phyloP scores from a whole-genome alignment of 2,888 invertebrate genomes.

The Endomychus coccineus region DNA sequence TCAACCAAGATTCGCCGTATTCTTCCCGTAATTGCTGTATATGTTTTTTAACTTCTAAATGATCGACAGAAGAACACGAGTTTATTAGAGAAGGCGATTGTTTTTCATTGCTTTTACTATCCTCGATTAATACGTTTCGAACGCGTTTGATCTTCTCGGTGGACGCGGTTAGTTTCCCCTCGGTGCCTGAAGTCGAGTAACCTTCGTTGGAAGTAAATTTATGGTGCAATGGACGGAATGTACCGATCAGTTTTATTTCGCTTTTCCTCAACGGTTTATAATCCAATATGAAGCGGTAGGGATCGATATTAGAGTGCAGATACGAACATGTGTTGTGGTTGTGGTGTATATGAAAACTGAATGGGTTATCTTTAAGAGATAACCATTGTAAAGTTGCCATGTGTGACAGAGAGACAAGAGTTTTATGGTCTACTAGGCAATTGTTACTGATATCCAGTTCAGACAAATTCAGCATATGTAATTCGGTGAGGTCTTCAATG shows the following conservation, averaged over 20 bases:
- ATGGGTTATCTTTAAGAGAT: constrained; percentile 54
- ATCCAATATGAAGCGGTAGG: constrained; percentile 50
- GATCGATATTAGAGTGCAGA: constrained; percentile 50
- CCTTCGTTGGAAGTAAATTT: constrained; percentile 8
- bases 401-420: constrained; percentile 49
- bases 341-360: constrained; percentile 55
- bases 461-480: constrained; percentile 49
- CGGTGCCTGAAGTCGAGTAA: constrained; percentile 3
- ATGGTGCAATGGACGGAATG: constrained; percentile 33
- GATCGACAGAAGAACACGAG: constrained; percentile 39
- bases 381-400: constrained; percentile 50
- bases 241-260: constrained; percentile 48
- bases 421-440: constrained; percentile 54
- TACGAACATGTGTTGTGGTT: constrained; percentile 48
- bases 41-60: constrained; percentile 53
- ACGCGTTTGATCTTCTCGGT: constrained; percentile 35
- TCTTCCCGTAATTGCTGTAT: constrained; percentile 51
- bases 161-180: constrained; percentile 4
- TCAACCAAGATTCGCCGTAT: constrained; percentile 57
- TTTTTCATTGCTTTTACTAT: constrained; percentile 42
- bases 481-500: constrained; percentile 52
- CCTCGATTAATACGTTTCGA: constrained; percentile 42
- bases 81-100: constrained; percentile 27
- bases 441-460: constrained; percentile 59
- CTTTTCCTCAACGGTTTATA: constrained; percentile 45